Conservation (phyloP, 1,140 invertebrate species). For the Battus philenor region DNA sequence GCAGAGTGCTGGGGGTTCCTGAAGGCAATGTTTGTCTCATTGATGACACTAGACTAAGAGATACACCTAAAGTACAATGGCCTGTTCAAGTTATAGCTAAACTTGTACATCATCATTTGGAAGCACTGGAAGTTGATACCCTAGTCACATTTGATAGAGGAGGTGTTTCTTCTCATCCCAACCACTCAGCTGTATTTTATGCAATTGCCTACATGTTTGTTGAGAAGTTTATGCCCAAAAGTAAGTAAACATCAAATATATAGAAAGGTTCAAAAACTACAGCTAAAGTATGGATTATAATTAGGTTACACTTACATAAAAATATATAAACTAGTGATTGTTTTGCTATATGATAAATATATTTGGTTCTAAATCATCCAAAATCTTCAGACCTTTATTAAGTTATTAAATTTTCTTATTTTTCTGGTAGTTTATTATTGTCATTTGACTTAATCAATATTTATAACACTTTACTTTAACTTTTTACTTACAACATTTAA, state of each 20-base stretch:
- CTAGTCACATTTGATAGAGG: conserved; percentile 94
- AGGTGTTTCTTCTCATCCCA: conserved; percentile 92
- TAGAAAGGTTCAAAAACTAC: no score
- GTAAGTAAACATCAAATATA: conserved; percentile 47
- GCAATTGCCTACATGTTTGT: conserved; percentile 85
- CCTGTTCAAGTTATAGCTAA: conserved; percentile 83
- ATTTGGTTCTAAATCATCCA: no score
- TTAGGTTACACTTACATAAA: no score
- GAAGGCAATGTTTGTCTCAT: conserved; percentile 84
- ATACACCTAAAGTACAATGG: conserved; percentile 86
- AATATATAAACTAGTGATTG: no score
- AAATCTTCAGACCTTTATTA: no score
- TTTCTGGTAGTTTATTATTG: no score
- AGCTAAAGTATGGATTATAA: no score
- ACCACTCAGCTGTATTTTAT: conserved; percentile 91
- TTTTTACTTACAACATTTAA: no score
- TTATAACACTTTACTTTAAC: no score
- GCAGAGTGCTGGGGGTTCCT: conserved; percentile 85
- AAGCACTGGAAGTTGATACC: conserved; percentile 86
- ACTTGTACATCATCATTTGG: conserved; percentile 83
- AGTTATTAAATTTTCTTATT: no score
- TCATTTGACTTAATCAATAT: no score
- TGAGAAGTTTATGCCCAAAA: conserved; percentile 82
- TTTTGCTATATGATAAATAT: no score
- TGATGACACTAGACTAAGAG: conserved; percentile 83